Conservation (phyloP, 2,888 invertebrate species). For the Ornithoptera alexandrae region DNA sequence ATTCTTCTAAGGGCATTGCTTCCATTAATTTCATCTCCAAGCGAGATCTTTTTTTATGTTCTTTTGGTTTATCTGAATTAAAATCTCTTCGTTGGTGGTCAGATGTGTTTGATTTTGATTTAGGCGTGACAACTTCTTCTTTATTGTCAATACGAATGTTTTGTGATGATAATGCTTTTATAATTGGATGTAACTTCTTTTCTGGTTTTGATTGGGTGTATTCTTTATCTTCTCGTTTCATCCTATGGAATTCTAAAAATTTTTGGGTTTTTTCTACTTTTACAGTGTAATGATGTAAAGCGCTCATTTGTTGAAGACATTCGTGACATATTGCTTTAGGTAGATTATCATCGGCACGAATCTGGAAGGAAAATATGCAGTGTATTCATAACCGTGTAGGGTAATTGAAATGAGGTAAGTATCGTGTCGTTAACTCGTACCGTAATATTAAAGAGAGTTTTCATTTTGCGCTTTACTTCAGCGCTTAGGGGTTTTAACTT, state of each 20-base stretch:
- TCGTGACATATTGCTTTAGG: constrained; percentile 77
- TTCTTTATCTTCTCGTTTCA: constrained; percentile 54
- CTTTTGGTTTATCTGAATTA: constrained; percentile 38
- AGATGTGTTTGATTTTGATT: constrained; percentile 38
- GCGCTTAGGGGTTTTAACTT: constrained; percentile 69
- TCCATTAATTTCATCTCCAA: constrained; percentile 65
- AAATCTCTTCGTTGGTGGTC: constrained; percentile 62
- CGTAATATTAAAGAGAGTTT: constrained; percentile 63
- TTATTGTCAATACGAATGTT: constrained; percentile 39
- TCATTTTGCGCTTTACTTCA: constrained; percentile 69
- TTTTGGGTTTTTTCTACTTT: constrained; percentile 75
- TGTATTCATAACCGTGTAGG: background rate
- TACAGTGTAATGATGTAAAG: constrained; percentile 62
- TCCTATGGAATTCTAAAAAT: constrained; percentile 66
- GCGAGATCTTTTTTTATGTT: constrained; percentile 54
- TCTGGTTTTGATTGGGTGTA: constrained; percentile 37
- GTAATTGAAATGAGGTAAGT: background rate
- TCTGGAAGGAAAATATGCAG: constrained; percentile 42
- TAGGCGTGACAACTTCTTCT: constrained; percentile 31
- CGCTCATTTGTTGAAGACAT: constrained; percentile 67
- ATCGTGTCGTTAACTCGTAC: constrained; percentile 45
- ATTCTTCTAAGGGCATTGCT: constrained; percentile 69
- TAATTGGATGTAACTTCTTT: constrained; percentile 47
- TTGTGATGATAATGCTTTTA: constrained; percentile 47
- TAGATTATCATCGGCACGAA: constrained; percentile 64